Evolutionary conservation across 2,113 vertebrate species (phyloP).

Genomic region (Eptesicus fuscus): DNA sequence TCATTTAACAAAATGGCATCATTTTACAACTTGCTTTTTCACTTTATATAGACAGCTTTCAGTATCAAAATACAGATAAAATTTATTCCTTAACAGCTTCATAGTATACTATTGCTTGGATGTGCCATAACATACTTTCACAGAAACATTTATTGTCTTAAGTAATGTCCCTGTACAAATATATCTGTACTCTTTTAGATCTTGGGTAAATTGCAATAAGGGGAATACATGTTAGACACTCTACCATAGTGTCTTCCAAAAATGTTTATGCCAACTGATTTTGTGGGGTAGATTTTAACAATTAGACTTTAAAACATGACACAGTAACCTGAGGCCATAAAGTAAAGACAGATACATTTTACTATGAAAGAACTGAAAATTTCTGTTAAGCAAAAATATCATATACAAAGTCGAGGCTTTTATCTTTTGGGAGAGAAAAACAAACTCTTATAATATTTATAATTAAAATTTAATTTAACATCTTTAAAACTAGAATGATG

Average conservation of each 20-base stretch:
- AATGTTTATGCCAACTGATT: neutral
- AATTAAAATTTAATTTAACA: neutral
- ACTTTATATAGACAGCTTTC: neutral
- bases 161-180: neutral
- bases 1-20: conserved; percentile 26
- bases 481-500: neutral
- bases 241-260: neutral
- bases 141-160: neutral
- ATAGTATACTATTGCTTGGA: neutral
- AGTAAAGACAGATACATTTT: neutral
- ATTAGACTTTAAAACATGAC: neutral
- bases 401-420: neutral
- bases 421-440: neutral
- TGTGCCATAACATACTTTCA: neutral
- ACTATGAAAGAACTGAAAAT: neutral
- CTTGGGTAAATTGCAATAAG: conserved; percentile 10
- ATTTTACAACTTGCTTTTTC: conserved; percentile 28
- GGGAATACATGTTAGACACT: neutral
- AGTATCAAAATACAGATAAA: conserved; percentile 9
- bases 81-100: conserved; percentile 16
- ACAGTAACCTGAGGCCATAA: neutral
- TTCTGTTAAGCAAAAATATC: conserved; percentile 11
- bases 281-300: neutral
- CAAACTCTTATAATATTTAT: neutral
- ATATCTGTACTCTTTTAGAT: neutral